phyloP scores from a whole-genome alignment of 2,888 invertebrate genomes.

The Diabrotica balteata region DNA sequence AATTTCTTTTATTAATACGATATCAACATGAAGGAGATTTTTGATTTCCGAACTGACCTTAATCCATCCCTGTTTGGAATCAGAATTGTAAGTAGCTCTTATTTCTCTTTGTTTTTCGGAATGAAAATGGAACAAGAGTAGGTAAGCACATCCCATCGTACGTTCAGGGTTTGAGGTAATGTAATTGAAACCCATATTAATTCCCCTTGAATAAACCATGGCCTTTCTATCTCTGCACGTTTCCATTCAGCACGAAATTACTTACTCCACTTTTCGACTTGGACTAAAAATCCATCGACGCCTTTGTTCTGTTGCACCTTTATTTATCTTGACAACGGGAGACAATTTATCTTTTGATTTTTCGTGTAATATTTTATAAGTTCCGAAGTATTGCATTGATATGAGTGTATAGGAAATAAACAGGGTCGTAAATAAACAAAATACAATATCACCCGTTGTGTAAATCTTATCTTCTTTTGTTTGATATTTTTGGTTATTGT shows the following conservation, averaged over 20 bases:
- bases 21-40: no score
- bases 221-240: constrained; percentile 51
- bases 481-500: no score
- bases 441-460: no score
- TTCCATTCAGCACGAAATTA: constrained; percentile 35
- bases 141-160: neutral
- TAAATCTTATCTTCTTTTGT: no score
- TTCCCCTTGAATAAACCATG: constrained; percentile 56
- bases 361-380: neutral
- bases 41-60: no score
- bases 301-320: constrained; percentile 17
- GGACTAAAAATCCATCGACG: constrained; percentile 10
- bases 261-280: constrained; percentile 13
- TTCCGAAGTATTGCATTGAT: no score
- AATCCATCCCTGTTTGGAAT: constrained; percentile 11
- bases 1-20: no score
- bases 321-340: constrained; percentile 3
- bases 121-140: constrained; percentile 12
- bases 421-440: no score
- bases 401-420: no score
- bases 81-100: constrained; percentile 18
- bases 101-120: constrained; percentile 18
- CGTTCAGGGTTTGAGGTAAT: constrained; percentile 36
- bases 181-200: constrained; percentile 48
- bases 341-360: constrained; percentile 10